These are phyloP conservation scores for Fratercula arctica DNA, from an alignment of 2,797 vertebrate species.

Conservation along the genomic window DNA sequence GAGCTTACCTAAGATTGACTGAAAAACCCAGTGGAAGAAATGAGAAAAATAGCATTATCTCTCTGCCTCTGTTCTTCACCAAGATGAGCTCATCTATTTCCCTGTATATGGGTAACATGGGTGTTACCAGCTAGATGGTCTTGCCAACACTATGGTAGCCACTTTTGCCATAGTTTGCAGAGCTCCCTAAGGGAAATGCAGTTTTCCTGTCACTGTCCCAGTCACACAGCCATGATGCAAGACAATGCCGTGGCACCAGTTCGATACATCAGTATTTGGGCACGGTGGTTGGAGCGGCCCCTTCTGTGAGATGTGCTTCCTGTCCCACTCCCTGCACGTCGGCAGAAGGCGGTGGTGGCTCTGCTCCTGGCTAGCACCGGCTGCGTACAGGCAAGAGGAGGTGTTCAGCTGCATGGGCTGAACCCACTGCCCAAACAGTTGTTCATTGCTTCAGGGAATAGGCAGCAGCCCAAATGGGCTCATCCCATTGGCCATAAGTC, in stretches of 20 bases:
- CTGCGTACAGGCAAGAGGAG: neutral
- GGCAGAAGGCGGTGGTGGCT: neutral
- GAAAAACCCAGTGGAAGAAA: neutral
- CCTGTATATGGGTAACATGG: neutral
- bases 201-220: neutral
- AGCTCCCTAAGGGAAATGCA: neutral
- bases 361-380: neutral
- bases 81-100: neutral
- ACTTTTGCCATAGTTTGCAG: neutral
- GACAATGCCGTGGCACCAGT: fast-evolving
- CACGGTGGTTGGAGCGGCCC: neutral
- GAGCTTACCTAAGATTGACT: neutral
- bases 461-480: neutral
- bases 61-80: neutral
- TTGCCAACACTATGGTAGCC: fast-evolving
- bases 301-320: fast-evolving
- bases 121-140: neutral
- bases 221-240: neutral
- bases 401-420: neutral
- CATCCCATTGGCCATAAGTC: neutral
- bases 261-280: neutral
- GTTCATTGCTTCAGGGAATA: neutral
- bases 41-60: neutral
- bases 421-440: neutral
- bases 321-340: neutral